These are phyloP conservation scores for Glossophaga mutica DNA, from an alignment of 2,797 vertebrate genomes.

Conservation along the genomic window DNA sequence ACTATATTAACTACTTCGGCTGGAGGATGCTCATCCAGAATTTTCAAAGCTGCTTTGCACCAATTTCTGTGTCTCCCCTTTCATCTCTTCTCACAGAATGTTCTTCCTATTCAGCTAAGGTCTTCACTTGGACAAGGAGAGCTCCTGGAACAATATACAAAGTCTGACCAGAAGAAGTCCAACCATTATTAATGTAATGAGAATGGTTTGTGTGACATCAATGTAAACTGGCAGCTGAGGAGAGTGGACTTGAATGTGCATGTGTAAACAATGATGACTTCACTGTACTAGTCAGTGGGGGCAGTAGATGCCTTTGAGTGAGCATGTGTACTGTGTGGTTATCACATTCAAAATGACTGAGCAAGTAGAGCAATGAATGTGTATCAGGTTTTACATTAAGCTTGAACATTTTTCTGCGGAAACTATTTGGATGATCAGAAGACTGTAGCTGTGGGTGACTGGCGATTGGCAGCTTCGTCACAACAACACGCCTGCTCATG, in stretches of 20 bases:
- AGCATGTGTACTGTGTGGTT: not conserved
- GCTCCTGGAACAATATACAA: not conserved
- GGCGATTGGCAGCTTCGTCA: not conserved
- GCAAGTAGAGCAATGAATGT: not conserved
- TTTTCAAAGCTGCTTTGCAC: not conserved
- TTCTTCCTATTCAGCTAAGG: slow-evolving; percentile 21
- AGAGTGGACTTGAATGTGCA: not conserved
- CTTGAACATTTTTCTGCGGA: not conserved
- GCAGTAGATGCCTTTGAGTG: not conserved
- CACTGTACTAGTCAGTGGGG: not conserved
- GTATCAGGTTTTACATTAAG: not conserved
- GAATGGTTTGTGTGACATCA: too few species aligned
- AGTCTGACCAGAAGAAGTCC: not conserved
- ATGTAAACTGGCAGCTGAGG: not conserved
- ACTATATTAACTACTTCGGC: not conserved
- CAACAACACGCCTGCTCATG: not conserved
- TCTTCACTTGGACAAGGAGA: slow-evolving; percentile 60
- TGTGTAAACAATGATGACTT: not conserved
- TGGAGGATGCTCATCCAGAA: slow-evolving; percentile 15
- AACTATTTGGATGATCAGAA: not conserved
- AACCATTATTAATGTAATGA: not conserved
- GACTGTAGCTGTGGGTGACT: not conserved
- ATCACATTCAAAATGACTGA: not conserved
- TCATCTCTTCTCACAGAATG: not conserved
- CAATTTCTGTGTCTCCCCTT: slow-evolving; percentile 9